Evolutionary conservation across 1,140 invertebrate genomes (phyloP).

Genomic region (Adelges cooleyi): DNA sequence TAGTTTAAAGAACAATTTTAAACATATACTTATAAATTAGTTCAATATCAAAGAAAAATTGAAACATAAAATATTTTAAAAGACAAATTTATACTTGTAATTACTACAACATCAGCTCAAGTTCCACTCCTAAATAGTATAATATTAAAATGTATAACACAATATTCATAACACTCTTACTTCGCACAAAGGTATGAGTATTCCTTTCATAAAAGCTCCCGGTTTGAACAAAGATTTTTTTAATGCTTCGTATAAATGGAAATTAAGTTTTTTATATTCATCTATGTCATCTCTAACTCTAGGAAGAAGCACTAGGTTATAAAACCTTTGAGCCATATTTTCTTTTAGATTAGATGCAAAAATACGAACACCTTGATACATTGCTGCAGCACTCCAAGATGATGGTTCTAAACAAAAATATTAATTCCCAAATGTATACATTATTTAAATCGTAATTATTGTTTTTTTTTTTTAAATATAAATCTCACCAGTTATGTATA

Average conservation of each 20-base stretch:
- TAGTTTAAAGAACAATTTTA: no score
- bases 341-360: conserved; percentile 94
- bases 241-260: conserved; percentile 90
- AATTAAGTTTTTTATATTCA: conserved; percentile 92
- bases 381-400: conserved; percentile 82
- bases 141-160: no score
- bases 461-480: background rate
- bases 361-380: conserved; percentile 88
- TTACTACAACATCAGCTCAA: no score
- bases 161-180: conserved; percentile 39
- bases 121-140: no score
- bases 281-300: conserved; percentile 87
- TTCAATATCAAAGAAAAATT: no score
- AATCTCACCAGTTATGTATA: conserved; percentile 59
- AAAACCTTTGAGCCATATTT: conserved; percentile 94
- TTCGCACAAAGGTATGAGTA: conserved; percentile 80
- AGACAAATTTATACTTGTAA: background rate
- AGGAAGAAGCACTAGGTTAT: conserved; percentile 84
- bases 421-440: background rate
- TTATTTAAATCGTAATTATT: background rate
- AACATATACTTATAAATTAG: no score
- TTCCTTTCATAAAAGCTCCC: conserved; percentile 97
- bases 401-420: conserved; percentile 47
- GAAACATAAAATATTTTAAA: background rate
- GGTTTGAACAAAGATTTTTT: conserved; percentile 92